Evolutionary conservation across 2,888 invertebrate genomes (phyloP).

Genomic region (Diaperis boleti): DNA sequence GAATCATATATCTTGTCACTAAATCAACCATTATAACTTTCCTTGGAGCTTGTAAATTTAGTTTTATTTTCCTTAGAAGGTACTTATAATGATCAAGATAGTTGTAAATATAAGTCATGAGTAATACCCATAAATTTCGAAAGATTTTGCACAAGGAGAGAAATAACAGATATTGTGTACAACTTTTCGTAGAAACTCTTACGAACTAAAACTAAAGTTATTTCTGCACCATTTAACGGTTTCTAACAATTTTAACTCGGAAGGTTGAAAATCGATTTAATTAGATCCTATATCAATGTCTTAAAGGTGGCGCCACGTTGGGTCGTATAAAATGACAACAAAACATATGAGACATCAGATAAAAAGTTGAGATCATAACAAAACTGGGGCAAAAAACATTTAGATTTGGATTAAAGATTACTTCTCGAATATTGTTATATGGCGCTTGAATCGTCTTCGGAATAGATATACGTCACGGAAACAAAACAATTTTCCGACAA

Average conservation of each 20-base stretch:
- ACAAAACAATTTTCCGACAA: neutral
- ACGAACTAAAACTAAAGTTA: too few species aligned
- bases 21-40: too few species aligned
- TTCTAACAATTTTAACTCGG: neutral
- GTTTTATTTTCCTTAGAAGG: too few species aligned
- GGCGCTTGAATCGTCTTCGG: slow-evolving; percentile 13
- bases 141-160: too few species aligned
- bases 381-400: slow-evolving; percentile 26
- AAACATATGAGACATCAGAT: slow-evolving; percentile 26
- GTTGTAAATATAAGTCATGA: too few species aligned
- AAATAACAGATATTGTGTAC: too few species aligned
- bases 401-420: slow-evolving; percentile 29
- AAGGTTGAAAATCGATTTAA: slow-evolving; percentile 5
- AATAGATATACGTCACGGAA: neutral
- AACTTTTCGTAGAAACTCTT: too few species aligned
- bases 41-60: too few species aligned
- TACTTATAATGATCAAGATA: too few species aligned
- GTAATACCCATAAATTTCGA: too few species aligned
- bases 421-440: slow-evolving; percentile 1
- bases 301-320: slow-evolving; percentile 11
- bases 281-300: slow-evolving; percentile 13
- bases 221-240: too few species aligned
- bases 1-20: too few species aligned
- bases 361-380: slow-evolving; percentile 24
- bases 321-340: slow-evolving; percentile 9